These are phyloP conservation scores for Orthonychiurus folsomi DNA, from an alignment of 2,888 invertebrate species.

Conservation along the genomic window DNA sequence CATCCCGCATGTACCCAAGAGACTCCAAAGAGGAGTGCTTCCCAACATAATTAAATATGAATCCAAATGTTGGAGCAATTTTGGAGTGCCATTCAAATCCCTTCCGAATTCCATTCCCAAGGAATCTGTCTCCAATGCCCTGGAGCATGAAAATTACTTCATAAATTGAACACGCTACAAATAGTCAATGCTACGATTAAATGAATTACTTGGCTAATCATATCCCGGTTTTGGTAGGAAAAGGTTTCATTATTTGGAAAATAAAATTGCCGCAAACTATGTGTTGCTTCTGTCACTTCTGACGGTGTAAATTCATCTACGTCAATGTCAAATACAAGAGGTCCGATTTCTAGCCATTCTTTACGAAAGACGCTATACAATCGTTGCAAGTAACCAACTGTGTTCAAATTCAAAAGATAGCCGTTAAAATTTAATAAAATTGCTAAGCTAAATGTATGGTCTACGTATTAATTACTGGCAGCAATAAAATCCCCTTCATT, in stretches of 20 bases:
- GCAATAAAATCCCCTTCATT: constrained; percentile 20
- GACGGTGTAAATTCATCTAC: background rate
- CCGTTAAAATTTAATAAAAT: no score
- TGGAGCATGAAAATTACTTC: constrained; percentile 11
- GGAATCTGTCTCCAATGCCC: constrained; percentile 27
- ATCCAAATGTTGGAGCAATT: constrained; percentile 28
- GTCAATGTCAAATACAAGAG: background rate
- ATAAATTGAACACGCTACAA: background rate
- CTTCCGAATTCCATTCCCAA: constrained; percentile 22
- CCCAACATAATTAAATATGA: constrained; percentile 20
- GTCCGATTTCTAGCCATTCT: constrained; percentile 2
- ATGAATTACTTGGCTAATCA: constrained; percentile 4
- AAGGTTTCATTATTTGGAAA: constrained; percentile 1
- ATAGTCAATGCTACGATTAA: constrained; percentile 5
- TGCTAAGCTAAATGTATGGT: constrained; percentile 5
- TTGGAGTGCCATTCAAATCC: constrained; percentile 24
- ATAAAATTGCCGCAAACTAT: background rate
- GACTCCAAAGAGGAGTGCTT: constrained; percentile 11
- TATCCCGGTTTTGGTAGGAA: background rate
- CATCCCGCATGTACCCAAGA: constrained; percentile 17
- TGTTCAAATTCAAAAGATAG: no score
- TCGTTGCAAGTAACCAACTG: background rate
- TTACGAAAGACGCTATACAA: background rate
- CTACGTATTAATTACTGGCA: background rate
- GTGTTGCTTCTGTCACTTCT: background rate